Evolutionary conservation across 2,797 vertebrate species (phyloP).

Genomic region (Tiaroga cobitis): DNA sequence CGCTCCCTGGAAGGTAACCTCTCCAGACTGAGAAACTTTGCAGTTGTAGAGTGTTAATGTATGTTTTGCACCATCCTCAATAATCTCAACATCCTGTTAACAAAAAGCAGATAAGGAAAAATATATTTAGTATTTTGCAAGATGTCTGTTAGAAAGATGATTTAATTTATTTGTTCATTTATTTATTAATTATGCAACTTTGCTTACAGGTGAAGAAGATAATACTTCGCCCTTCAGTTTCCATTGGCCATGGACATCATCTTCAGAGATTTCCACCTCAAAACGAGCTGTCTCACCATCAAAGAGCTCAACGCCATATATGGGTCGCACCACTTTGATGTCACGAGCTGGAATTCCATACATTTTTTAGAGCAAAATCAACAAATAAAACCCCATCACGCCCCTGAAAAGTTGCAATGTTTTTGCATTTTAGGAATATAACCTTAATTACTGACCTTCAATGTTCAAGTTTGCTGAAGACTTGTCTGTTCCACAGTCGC

Average conservation of each 20-base stretch:
- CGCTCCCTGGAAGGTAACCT: conserved; percentile 90
- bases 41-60: conserved; percentile 93
- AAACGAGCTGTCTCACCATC: conserved; percentile 96
- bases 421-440: not conserved
- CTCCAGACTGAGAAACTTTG: conserved; percentile 89
- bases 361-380: not conserved
- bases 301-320: conserved; percentile 93
- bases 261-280: conserved; percentile 94
- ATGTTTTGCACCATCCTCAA: conserved; percentile 94
- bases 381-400: not conserved
- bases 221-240: conserved; percentile 91
- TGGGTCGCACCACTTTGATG: conserved; percentile 90
- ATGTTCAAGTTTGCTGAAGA: conserved; percentile 84
- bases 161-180: not conserved
- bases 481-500: conserved; percentile 94
- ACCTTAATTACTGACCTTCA: conserved; percentile 83
- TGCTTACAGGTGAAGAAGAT: conserved; percentile 87
- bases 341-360: conserved; percentile 81
- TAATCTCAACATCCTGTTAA: conserved; percentile 91
- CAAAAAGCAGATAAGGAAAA: not conserved
- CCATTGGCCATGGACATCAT: conserved; percentile 92
- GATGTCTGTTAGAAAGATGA: conserved; percentile 30
- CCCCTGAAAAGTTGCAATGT: not conserved
- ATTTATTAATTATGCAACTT: not conserved
- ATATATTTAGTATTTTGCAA: not conserved